Evolutionary conservation across 2,113 vertebrate species (phyloP), one percentile per base, ranked within the genome.

Genomic region (Triplophysa dalaica): DNA sequence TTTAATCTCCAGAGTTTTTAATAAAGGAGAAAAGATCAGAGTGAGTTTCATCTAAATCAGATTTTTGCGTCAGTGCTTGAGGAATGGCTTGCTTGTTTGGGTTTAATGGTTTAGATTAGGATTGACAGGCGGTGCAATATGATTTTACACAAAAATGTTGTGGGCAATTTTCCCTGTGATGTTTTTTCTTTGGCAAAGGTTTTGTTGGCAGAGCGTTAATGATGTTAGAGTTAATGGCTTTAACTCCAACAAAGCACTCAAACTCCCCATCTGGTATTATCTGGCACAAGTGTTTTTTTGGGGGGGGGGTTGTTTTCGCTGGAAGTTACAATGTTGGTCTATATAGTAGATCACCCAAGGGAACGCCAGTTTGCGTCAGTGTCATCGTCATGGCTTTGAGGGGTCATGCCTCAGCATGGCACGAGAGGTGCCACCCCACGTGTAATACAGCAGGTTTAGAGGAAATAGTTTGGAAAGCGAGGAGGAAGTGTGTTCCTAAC

Each of bases 301-400:
- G n/a, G n/a, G n/a, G n/a, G n/a, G n/a, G n/a, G 16, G 26, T 72
- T 80, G 78, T 75, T 80, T 73, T 19, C 74, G 33, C 24, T 62
- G 62, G 73, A 72, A 45, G 61, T 70, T 45, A 75, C 75, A 75
- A 65, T 79, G 26, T 63, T 66, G 41, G 60, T 65, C 79, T 81
- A 70, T 75, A 81, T 79, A 45, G 76, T 70, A 48, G 75, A 81
- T 54, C 45, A 84, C 79, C 29, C 70, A 24, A 64, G 63, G 67
- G 62, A 81, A 21, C 26, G 38, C 12, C 12, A 61, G 50, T 70
- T 70, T 84, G 70, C 79, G 65, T 84, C 82, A 84, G 43, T 70
- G 68, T 81, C 69, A 68, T 68, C 64, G 64, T 81, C 79, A 84
- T 13, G 41, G 48, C 69, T 29, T 38, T 5, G 17, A 54, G 70